Conservation (phyloP, 1,140 invertebrate genomes). For the Hyposmocoma kahamanoa region DNA sequence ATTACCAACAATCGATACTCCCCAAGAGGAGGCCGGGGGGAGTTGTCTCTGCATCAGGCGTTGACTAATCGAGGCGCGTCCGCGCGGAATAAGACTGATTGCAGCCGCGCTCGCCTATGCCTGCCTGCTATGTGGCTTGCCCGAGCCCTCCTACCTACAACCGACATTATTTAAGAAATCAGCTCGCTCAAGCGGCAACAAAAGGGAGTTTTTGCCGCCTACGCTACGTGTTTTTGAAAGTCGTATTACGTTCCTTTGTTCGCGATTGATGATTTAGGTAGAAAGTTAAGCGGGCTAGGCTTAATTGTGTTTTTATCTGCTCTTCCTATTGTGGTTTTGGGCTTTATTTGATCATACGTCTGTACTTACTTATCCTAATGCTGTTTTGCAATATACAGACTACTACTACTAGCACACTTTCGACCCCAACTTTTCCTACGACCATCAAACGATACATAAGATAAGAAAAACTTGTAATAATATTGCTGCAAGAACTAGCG, state of each 20-base stretch:
- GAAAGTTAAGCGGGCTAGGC: constrained; percentile 1
- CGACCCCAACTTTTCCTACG: too few relatives aligned
- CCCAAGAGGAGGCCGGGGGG: constrained; percentile 43
- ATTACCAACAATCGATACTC: constrained; percentile 62
- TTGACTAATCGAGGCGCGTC: constrained; percentile 70
- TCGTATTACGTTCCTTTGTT: constrained; percentile 17
- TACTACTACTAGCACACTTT: too few relatives aligned
- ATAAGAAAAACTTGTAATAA: too few relatives aligned
- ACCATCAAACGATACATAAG: too few relatives aligned
- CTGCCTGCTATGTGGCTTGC: constrained; percentile 48
- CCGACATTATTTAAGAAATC: constrained; percentile 71
- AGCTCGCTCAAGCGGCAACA: constrained; percentile 60
- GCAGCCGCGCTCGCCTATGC: constrained; percentile 50
- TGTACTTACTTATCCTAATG: too few relatives aligned
- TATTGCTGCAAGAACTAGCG: too few relatives aligned
- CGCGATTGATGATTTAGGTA: constrained; percentile 4
- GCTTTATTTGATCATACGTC: too few relatives aligned
- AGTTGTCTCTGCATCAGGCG: constrained; percentile 64
- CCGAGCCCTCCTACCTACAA: constrained; percentile 43
- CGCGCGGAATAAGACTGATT: constrained; percentile 71
- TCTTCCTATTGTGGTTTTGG: too few relatives aligned
- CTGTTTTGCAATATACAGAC: too few relatives aligned
- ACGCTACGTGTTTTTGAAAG: constrained; percentile 38
- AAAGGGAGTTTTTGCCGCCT: constrained; percentile 53
- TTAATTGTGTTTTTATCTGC: constrained; percentile 4